Conservation (phyloP, 2,888 invertebrate species). For the Xylophagus ater region DNA sequence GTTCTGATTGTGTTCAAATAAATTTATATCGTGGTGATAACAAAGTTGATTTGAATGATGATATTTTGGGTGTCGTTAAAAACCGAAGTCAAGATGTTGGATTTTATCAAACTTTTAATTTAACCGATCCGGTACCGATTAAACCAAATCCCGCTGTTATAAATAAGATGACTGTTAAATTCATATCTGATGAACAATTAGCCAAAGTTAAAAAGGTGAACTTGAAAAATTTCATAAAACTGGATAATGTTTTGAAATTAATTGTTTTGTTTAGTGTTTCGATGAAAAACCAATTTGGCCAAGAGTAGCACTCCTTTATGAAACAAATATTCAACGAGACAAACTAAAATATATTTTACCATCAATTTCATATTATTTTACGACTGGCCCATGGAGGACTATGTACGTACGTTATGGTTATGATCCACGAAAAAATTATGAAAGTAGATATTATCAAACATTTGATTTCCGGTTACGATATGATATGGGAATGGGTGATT, state of each 20-base stretch:
- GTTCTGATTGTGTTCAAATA: slow-evolving; percentile 51
- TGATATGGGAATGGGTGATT: slow-evolving; percentile 32
- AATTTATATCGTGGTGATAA: slow-evolving; percentile 30
- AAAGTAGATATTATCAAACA: slow-evolving; percentile 74
- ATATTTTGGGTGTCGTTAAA: slow-evolving; percentile 43
- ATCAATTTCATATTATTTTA: slow-evolving; percentile 71
- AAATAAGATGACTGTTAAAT: slow-evolving; percentile 43
- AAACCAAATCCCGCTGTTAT: slow-evolving; percentile 49
- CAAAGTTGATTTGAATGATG: slow-evolving; percentile 33
- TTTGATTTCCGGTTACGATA: slow-evolving; percentile 62
- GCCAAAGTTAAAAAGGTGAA: slow-evolving; percentile 40
- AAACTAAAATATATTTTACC: slow-evolving; percentile 71
- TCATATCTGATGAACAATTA: slow-evolving; percentile 40
- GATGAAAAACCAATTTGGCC: slow-evolving; percentile 86
- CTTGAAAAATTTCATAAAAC: neutral
- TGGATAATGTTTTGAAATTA: slow-evolving; percentile 5
- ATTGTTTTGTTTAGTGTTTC: slow-evolving; percentile 50
- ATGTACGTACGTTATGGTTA: slow-evolving; percentile 86
- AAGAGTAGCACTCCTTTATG: slow-evolving; percentile 57
- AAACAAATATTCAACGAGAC: slow-evolving; percentile 48
- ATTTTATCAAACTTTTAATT: slow-evolving; percentile 51
- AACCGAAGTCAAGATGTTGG: slow-evolving; percentile 47
- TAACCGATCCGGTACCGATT: slow-evolving; percentile 49
- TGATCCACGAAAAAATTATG: slow-evolving; percentile 74
- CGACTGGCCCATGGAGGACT: slow-evolving; percentile 84